A percentile compares a stretch with the other conserved stretches of the same genome.
These are phyloP conservation scores for Trichonephila inaurata DNA, from an alignment of 1,140 invertebrate genomes.

Conservation along the genomic window DNA sequence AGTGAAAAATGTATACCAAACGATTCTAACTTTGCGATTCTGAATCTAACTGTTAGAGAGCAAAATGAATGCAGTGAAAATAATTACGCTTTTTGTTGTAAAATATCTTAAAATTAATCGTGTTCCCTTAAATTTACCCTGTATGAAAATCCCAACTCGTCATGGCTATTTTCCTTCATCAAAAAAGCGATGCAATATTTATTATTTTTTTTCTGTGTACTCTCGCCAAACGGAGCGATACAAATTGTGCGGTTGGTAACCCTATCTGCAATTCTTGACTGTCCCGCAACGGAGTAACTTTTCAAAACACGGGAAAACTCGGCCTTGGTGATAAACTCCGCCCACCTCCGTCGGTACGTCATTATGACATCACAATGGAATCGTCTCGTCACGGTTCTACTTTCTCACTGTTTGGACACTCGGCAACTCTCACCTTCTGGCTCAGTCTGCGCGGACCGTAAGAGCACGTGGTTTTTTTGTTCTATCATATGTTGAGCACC, in stretches of 20 bases:
- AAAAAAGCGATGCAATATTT: no score
- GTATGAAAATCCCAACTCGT: no score
- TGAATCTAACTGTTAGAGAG: no score
- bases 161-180: no score
- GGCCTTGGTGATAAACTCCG: constrained; percentile 55
- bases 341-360: constrained; percentile 36
- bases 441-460: not conserved
- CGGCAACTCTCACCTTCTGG: constrained; percentile 52
- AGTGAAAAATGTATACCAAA: no score
- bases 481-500: not conserved
- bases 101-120: no score
- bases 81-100: no score
- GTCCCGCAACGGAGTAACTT: constrained; percentile 29
- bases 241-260: not conserved
- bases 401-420: constrained; percentile 21
- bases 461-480: constrained; percentile 40
- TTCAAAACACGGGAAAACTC: constrained; percentile 54
- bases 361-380: constrained; percentile 56
- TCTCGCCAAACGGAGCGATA: not conserved
- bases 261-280: not conserved
- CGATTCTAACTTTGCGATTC: no score
- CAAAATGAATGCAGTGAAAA: no score
- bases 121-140: no score
- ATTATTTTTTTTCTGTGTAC: no score
- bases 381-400: constrained; percentile 55